These are phyloP conservation scores for Megalurothrips usitatus DNA, from an alignment of 2,888 invertebrate genomes.

Conservation along the genomic window DNA sequence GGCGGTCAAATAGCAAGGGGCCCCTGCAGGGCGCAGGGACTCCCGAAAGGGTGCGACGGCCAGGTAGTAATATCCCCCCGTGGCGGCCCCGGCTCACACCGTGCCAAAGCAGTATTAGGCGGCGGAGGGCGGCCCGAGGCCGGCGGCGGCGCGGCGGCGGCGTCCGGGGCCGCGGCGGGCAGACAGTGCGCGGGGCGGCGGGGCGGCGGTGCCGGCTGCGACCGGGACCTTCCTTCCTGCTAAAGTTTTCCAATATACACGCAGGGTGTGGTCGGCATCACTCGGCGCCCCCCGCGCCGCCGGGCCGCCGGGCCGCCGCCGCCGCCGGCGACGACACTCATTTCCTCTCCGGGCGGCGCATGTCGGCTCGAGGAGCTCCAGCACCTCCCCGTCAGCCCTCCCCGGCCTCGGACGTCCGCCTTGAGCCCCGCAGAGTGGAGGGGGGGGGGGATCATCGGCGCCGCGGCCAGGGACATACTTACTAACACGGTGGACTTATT, in stretches of 20 bases:
- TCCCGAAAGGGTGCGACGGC: no score
- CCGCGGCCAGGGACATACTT: background rate
- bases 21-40: no score
- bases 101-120: no score
- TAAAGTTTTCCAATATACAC: conserved; percentile 14
- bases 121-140: no score
- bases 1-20: no score
- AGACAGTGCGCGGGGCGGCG: background rate
- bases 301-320: background rate
- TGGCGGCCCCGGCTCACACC: no score
- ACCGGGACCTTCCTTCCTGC: background rate
- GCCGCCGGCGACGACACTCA: background rate
- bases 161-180: no score
- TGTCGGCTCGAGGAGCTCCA: background rate
- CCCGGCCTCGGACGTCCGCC: no score
- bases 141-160: background rate
- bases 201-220: background rate
- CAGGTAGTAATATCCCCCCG: no score
- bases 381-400: no score
- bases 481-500: background rate
- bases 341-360: background rate
- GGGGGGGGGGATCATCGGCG: no score
- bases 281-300: background rate
- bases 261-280: background rate
- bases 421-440: background rate